phyloP scores from a whole-genome alignment of 1,140 invertebrate species.

The Zaprionus taronus region DNA sequence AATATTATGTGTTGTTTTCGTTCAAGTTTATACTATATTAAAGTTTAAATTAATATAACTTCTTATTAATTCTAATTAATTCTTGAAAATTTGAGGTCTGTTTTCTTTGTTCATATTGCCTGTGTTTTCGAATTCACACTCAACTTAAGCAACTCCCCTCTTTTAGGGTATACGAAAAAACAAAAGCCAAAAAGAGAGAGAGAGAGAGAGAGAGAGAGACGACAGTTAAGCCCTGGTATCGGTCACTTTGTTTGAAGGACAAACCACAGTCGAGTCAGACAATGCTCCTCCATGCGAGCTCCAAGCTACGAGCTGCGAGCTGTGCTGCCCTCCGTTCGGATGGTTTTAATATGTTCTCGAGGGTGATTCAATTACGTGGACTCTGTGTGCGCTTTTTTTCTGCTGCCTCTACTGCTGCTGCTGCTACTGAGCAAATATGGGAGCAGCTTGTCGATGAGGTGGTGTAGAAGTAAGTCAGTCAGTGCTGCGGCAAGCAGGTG shows the following conservation, averaged over 20 bases:
- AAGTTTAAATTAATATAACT: no score
- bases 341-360: constrained; percentile 81
- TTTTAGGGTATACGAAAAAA: constrained; percentile 18
- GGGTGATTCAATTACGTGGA: constrained; percentile 81
- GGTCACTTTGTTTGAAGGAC: constrained; percentile 78
- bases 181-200: constrained; percentile 18
- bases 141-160: not conserved
- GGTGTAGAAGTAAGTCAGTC: constrained; percentile 30
- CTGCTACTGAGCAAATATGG: constrained; percentile 48
- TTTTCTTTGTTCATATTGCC: no score
- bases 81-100: no score
- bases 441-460: constrained; percentile 1
- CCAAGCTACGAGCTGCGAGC: constrained; percentile 10
- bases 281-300: constrained; percentile 46
- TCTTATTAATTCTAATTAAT: no score
- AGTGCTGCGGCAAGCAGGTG: constrained; percentile 32
- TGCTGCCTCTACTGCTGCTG: constrained; percentile 35
- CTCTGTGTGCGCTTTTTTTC: constrained; percentile 57
- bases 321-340: constrained; percentile 34
- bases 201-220: constrained; percentile 7
- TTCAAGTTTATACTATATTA: no score
- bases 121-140: no score
- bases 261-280: constrained; percentile 63
- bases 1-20: no score
- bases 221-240: constrained; percentile 64